Evolutionary conservation across 64 coral and sea anemone genomes (phyloP).

Genomic region (Hydrozoanthus tunicans): DNA sequence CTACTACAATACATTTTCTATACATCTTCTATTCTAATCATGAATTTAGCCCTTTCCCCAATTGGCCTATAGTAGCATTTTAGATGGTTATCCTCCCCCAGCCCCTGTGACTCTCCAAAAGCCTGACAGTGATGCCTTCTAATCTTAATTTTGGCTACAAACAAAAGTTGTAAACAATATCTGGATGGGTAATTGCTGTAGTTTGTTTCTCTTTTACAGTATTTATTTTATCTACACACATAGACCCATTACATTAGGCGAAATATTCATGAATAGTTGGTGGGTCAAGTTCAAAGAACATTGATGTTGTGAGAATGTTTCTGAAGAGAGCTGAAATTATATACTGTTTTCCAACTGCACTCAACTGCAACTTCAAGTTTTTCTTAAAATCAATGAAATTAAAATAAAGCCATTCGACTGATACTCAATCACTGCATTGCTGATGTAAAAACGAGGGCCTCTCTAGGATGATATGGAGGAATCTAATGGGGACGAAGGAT

Average conservation of each 20-base stretch:
- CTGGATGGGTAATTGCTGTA: constrained; percentile 8
- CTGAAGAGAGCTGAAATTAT: constrained; percentile 4
- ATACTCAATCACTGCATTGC: background rate
- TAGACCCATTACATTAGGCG: constrained; percentile 10
- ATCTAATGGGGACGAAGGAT: background rate
- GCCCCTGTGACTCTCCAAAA: constrained; percentile 43
- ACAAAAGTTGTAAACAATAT: constrained; percentile 19
- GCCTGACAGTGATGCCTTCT: constrained; percentile 41
- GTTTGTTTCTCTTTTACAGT: constrained; percentile 20
- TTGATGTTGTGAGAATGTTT: background rate
- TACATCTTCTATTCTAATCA: constrained; percentile 24
- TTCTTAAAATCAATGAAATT: constrained; percentile 7
- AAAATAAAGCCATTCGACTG: background rate
- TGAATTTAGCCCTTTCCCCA: constrained; percentile 43
- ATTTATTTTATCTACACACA: constrained; percentile 35
- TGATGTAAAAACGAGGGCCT: background rate
- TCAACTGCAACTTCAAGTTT: constrained; percentile 10
- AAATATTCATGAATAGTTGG: constrained; percentile 19
- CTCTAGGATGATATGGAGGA: background rate
- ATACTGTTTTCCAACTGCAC: constrained; percentile 25
- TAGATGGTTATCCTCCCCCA: constrained; percentile 18
- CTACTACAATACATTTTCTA: constrained; percentile 20
- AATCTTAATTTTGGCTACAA: constrained; percentile 34
- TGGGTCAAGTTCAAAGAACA: constrained; percentile 1
- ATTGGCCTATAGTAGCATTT: constrained; percentile 42